These are phyloP conservation scores for Hepsetus odoe DNA, from an alignment of 2,113 vertebrate genomes.

Conservation along the genomic window DNA sequence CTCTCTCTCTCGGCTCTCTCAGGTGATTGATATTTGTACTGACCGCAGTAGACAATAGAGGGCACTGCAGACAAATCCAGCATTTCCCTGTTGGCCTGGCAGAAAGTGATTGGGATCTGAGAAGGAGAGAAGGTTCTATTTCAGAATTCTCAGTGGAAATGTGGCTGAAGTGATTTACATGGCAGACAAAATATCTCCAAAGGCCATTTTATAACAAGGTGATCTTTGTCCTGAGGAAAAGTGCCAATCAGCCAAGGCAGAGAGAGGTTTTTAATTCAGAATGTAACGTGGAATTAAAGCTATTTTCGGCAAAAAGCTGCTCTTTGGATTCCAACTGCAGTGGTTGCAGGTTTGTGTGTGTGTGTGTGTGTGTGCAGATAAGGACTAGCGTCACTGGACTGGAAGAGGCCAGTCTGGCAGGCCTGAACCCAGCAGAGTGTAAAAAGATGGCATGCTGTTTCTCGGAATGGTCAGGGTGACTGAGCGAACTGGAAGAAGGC, in stretches of 20 bases:
- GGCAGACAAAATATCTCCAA: slow-evolving; percentile 13
- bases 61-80: slow-evolving; percentile 48
- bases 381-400: slow-evolving; percentile 56
- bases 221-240: background rate
- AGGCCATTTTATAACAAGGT: background rate
- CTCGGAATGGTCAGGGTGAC: slow-evolving; percentile 32
- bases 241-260: background rate
- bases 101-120: slow-evolving; percentile 5
- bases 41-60: slow-evolving; percentile 43
- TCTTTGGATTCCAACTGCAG: background rate
- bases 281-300: background rate
- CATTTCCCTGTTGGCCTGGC: background rate
- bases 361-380: slow-evolving; percentile 36
- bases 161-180: slow-evolving; percentile 13
- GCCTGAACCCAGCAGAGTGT: slow-evolving; percentile 62
- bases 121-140: background rate
- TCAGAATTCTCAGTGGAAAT: background rate
- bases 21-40: slow-evolving; percentile 32
- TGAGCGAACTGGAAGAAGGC: background rate
- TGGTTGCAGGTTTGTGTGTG: background rate
- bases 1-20: background rate
- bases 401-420: slow-evolving; percentile 66
- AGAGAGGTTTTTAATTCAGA: background rate
- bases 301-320: background rate
- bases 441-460: slow-evolving; percentile 70